phyloP scores from a whole-genome alignment of 2,113 vertebrate genomes.

The Crocuta crocuta region DNA sequence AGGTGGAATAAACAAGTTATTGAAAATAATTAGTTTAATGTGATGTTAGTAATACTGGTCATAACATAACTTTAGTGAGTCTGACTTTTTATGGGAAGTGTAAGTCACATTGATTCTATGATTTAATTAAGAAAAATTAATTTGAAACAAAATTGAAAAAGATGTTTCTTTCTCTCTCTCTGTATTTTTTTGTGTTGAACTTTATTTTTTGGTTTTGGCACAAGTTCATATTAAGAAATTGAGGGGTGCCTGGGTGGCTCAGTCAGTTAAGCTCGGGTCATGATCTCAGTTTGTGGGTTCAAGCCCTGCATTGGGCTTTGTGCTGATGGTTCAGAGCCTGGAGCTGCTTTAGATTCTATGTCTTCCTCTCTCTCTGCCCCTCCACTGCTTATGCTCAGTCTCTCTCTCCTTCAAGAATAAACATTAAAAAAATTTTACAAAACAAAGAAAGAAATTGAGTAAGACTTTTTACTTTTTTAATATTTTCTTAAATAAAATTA shows the following conservation, averaged over 20 bases:
- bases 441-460: background rate
- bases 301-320: no score
- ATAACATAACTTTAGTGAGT: slow-evolving; percentile 13
- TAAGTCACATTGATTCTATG: background rate
- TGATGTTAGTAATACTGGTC: background rate
- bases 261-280: no score
- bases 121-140: slow-evolving; percentile 36
- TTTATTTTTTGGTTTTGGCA: slow-evolving; percentile 21
- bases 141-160: slow-evolving; percentile 8
- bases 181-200: background rate
- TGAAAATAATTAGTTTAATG: slow-evolving; percentile 32
- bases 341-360: no score
- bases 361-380: no score
- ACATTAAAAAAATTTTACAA: no score
- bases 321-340: no score
- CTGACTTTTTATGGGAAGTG: background rate
- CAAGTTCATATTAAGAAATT: slow-evolving; percentile 25
- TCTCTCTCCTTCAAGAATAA: no score
- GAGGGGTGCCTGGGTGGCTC: background rate
- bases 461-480: background rate
- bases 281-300: no score
- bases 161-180: background rate
- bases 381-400: no score
- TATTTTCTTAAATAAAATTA: slow-evolving; percentile 34
- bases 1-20: background rate